Conservation (phyloP, 2,113 vertebrate genomes). For the Menura novaehollandiae region DNA sequence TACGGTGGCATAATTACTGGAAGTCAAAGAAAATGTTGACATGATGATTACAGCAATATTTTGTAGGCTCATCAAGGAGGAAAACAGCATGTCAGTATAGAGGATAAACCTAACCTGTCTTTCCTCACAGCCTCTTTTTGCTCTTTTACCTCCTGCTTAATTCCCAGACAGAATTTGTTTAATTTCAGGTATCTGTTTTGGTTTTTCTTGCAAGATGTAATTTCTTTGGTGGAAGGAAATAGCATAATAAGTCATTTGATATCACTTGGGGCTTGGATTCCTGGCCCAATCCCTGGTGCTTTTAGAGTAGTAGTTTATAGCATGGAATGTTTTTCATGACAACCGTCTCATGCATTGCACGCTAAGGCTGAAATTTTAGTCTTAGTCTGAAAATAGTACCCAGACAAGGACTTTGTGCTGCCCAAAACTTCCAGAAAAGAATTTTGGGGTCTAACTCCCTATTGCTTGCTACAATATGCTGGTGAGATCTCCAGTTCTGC, state of each 20-base stretch:
- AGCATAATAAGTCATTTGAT: conserved; percentile 59
- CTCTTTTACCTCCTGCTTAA: conserved; percentile 19
- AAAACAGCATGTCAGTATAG: neutral
- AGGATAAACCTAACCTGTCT: neutral
- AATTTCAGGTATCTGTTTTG: conserved; percentile 53
- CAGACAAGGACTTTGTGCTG: neutral
- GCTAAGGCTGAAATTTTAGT: conserved; percentile 38
- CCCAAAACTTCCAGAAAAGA: neutral
- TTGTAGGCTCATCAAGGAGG: neutral
- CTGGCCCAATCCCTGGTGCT: conserved; percentile 47
- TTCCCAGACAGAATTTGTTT: conserved; percentile 44
- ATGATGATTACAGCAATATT: conserved; percentile 1
- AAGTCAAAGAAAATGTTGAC: conserved; percentile 5
- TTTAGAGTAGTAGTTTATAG: conserved; percentile 56
- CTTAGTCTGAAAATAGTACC: conserved; percentile 41
- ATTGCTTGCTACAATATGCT: neutral
- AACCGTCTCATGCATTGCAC: conserved; percentile 44
- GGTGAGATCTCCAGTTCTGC: neutral
- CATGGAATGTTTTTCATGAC: conserved; percentile 61
- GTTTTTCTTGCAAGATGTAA: conserved; percentile 51
- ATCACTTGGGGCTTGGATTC: conserved; percentile 52
- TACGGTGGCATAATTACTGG: conserved; percentile 21
- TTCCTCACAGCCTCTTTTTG: neutral
- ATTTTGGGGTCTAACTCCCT: neutral
- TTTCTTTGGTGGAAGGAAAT: conserved; percentile 55